phyloP scores from a whole-genome alignment of 2,888 invertebrate species.

The Folsomia candida region DNA sequence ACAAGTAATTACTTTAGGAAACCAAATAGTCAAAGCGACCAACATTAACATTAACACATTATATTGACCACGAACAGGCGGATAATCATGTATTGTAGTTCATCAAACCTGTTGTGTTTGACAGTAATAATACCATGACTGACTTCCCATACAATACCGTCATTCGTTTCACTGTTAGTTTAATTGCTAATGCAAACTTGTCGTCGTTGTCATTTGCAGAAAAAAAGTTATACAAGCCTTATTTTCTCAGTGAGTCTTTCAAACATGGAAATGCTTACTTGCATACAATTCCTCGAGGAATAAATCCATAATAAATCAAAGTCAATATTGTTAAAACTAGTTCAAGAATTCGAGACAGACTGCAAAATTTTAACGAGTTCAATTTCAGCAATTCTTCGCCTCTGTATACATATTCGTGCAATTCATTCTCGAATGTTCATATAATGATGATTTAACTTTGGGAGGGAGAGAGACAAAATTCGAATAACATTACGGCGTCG shows the following conservation, averaged over 20 bases:
- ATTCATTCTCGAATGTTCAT: not conserved
- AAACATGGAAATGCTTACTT: no score
- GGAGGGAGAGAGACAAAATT: not conserved
- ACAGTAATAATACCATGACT: not conserved
- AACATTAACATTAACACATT: not conserved
- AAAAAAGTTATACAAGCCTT: no score
- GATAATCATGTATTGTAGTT: conserved; percentile 5
- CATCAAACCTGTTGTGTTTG: not conserved
- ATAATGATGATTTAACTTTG: not conserved
- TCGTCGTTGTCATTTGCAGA: no score
- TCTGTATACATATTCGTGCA: not conserved
- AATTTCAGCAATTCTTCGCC: not conserved
- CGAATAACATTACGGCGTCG: not conserved
- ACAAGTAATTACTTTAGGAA: conserved; percentile 5
- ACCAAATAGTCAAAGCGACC: not conserved
- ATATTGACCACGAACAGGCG: conserved; percentile 1
- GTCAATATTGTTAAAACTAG: not conserved
- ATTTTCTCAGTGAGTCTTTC: no score
- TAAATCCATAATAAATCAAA: not conserved
- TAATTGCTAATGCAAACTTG: not conserved
- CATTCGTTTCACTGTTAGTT: not conserved
- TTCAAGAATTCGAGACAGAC: not conserved
- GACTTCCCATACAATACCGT: not conserved
- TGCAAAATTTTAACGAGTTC: not conserved
- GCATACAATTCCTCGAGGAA: no score